Evolutionary conservation across 2,797 vertebrate genomes (phyloP).

Genomic region (Etheostoma perlongum): DNA sequence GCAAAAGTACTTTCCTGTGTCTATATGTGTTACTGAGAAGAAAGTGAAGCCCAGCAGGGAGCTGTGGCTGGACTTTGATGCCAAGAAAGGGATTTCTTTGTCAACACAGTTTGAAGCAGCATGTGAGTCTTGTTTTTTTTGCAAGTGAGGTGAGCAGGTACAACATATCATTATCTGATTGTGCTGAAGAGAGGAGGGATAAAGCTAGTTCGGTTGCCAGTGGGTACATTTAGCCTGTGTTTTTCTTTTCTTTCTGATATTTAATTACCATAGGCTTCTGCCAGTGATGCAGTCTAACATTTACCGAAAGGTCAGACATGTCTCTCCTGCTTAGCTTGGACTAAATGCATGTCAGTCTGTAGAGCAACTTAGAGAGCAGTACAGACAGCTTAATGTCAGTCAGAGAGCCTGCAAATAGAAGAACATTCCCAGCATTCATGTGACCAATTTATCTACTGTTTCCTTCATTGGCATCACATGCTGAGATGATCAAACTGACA

Average conservation of each 20-base stretch:
- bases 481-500: slow-evolving; percentile 46
- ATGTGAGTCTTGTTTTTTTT: slow-evolving; percentile 38
- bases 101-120: slow-evolving; percentile 18
- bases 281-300: slow-evolving; percentile 61
- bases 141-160: slow-evolving; percentile 34
- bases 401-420: slow-evolving; percentile 45
- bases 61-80: slow-evolving; percentile 22
- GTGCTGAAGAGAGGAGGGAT: slow-evolving; percentile 3
- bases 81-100: slow-evolving; percentile 43
- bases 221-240: slow-evolving; percentile 35
- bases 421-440: slow-evolving; percentile 35
- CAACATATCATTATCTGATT: slow-evolving; percentile 44
- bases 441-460: slow-evolving; percentile 25
- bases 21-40: slow-evolving; percentile 23
- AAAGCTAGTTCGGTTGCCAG: not conserved
- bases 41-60: slow-evolving; percentile 45
- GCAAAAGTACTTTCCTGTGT: slow-evolving; percentile 45
- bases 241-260: slow-evolving; percentile 46
- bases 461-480: slow-evolving; percentile 16
- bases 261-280: slow-evolving; percentile 59
- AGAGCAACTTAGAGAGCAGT: slow-evolving; percentile 44
- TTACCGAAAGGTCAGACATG: slow-evolving; percentile 74
- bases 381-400: slow-evolving; percentile 48
- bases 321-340: slow-evolving; percentile 64
- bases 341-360: slow-evolving; percentile 63